Evolutionary conservation across 1,140 invertebrate species (phyloP), one percentile per base, ranked within the genome.

Genomic region (Ceratina japonica): DNA sequence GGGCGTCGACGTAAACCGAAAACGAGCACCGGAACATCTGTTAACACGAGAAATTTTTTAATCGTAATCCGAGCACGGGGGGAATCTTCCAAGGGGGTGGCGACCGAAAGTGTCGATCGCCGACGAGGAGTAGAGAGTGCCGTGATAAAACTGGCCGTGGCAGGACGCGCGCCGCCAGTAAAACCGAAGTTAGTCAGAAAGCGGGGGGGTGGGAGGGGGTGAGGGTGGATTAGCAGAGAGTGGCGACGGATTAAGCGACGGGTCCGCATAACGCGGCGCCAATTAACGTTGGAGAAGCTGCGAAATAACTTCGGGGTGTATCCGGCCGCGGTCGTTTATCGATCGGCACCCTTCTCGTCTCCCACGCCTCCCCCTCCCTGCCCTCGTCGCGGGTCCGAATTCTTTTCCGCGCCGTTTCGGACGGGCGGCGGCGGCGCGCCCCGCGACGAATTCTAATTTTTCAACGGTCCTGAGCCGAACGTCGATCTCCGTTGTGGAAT

Each of bases 401-500:
- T 63, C 59, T 72, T 78, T 72, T 64, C 68, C 56, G 51, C 20
- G n/a, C 54, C 31, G 18, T 51, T 31, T 37, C 59, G 16, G 24
- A 24, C 8, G 54, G 10, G 51, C n/a, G n/a, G n/a, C n/a, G n/a
- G n/a, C n/a, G n/a, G n/a, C n/a, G n/a, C n/a, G n/a, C n/a, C 15
- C 68, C 20, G 22, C 20, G 59, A 58, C 62, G 80, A 68, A 44
- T 77, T 64, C 22, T 74, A 71, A 84, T 85, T 77, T 84, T 81
- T 84, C 79, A 78, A 18, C 65, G 64, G 54, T n/a, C n/a, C 13
- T 27, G 22, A 49, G 16, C 49, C 44, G 68, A 76, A 73, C 68
- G 62, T 49, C 62, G 74, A 77, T 64, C 76, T 56, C 22, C 22
- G n/a, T n/a, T n/a, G n/a, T 74, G 84, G 66, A 78, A 88, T 91